These are phyloP conservation scores for Aptenodytes patagonicus DNA, from an alignment of 2,113 vertebrate species.

Conservation along the genomic window DNA sequence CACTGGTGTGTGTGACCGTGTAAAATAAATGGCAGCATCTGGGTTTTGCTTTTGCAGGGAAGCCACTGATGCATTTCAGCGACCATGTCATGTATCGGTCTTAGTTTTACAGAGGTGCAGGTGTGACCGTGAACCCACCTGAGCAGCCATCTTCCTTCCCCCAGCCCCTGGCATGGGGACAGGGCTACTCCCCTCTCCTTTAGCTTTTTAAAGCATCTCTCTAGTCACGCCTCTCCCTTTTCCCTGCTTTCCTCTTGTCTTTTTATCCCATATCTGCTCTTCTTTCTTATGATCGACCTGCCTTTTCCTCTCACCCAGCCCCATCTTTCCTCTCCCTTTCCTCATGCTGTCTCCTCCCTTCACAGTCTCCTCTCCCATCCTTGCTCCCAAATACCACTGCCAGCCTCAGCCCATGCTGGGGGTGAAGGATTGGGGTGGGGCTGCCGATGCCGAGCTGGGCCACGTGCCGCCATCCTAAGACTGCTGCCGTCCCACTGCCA, in stretches of 20 bases:
- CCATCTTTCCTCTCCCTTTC: background rate
- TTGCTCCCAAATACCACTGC: background rate
- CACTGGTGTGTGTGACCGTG: background rate
- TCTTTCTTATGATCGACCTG: background rate
- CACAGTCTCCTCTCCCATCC: background rate
- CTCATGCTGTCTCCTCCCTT: background rate
- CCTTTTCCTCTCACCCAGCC: background rate
- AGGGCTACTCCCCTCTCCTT: background rate
- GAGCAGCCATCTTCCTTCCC: background rate
- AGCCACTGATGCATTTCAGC: background rate
- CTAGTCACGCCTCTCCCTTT: background rate
- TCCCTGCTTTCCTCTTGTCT: background rate
- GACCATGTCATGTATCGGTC: background rate
- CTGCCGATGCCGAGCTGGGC: fast-evolving
- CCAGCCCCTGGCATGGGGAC: background rate
- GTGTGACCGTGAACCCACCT: background rate
- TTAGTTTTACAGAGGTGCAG: background rate
- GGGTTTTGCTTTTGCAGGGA: background rate
- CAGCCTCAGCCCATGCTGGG: background rate
- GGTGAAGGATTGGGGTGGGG: background rate
- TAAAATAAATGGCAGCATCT: background rate
- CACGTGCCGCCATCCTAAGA: background rate
- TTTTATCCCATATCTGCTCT: background rate
- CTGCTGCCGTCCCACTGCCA: background rate
- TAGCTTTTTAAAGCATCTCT: background rate